These are phyloP conservation scores for Sebastes trivittatus DNA, from an alignment of 2,797 vertebrate genomes.

Conservation along the genomic window DNA sequence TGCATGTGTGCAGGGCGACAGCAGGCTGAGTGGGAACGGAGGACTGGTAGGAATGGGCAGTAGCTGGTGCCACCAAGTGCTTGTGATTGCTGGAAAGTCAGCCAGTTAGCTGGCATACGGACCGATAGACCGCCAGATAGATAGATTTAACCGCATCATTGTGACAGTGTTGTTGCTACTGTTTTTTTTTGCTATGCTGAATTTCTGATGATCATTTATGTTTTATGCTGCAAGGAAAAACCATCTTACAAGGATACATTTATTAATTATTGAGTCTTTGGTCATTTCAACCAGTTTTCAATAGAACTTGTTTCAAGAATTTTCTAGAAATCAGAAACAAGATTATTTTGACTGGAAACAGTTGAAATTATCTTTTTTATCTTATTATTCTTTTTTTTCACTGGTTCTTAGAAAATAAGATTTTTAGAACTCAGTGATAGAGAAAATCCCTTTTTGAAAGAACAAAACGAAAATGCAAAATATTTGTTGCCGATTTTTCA, in stretches of 20 bases:
- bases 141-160: background rate
- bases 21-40: slow-evolving; percentile 67
- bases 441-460: no score
- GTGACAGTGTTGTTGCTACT: background rate
- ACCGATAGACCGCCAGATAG: background rate
- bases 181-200: background rate
- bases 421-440: background rate
- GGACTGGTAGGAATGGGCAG: slow-evolving; percentile 66
- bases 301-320: no score
- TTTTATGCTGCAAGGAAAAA: background rate
- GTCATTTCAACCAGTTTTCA: no score
- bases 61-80: slow-evolving; percentile 45
- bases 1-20: slow-evolving; percentile 69
- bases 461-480: no score
- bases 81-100: slow-evolving; percentile 51
- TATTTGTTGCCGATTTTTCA: no score
- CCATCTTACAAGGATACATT: background rate
- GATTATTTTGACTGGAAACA: no score
- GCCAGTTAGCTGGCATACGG: slow-evolving; percentile 16
- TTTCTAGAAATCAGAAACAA: no score
- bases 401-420: background rate
- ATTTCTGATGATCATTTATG: background rate
- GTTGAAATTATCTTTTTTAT: background rate
- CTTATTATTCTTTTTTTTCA: background rate
- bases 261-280: background rate